Base-by-base conservation (phyloP, 2,888 invertebrate species). In the Drosophila diplacantha region DNA sequence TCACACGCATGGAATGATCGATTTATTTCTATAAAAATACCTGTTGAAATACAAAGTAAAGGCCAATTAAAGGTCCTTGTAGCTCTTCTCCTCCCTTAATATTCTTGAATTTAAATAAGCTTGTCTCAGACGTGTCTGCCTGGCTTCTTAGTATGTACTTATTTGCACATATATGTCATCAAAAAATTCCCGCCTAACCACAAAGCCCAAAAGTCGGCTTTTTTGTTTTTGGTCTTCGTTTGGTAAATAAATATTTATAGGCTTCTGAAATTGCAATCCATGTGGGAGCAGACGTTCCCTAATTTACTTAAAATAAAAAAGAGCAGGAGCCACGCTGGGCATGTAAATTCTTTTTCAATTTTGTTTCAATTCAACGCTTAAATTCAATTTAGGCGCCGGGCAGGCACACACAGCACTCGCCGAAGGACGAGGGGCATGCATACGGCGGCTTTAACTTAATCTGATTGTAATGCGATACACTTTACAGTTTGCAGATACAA, bases 401-500 rank as follows among this genome's bases (percentile, higher is more conserved):
- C 16, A 11, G 16, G 46, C 50, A 37, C 20, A 59, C 22, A 34
- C 26, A 39, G 12, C 7, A 52, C 49, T 37, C 16, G 44, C 22
- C 35, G 32, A 47, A 24, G 35, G 37, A 34, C 24, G 41, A 43
- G 39, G 38, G 44, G 37, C 53, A 49, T 37, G 49, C 68, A 66
- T 52, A 63, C 52, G 74, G 66, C 65, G 78, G 80, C 80, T 74
- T 79, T 71, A 74, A 75, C 75, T 80, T 79, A 79, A 79, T 79
- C 78, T 78, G 78, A 79, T 79, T 79, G 78, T 80, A 79, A 79
- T 79, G 68, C 78, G 78, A 79, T 80, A 79, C 80, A 79, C 78
- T 79, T 78, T 78, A 70, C 80, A 79, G 78, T 79, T 73, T 75
- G 46, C 53, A 80, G 80, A 79, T 79, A 79, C 74, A 79, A 79